Evolutionary conservation across 2,888 invertebrate species (phyloP).

Genomic region (Psylliodes chrysocephalus): DNA sequence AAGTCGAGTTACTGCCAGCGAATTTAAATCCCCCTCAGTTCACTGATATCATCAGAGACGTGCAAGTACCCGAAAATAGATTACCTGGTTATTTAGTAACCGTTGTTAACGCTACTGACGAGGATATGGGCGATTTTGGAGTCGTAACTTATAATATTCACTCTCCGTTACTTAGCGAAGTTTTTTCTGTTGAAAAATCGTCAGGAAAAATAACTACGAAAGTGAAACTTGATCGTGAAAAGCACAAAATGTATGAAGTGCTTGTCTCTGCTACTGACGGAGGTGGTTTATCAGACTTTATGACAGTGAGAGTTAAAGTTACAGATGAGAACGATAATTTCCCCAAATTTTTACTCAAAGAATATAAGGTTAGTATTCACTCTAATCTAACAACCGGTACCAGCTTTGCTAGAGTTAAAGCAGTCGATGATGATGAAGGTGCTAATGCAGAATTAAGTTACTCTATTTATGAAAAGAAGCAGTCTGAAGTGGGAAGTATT

Average conservation of each 20-base stretch:
- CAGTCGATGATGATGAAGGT: conserved; percentile 83
- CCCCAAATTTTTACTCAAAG: conserved; percentile 78
- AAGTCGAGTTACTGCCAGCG: conserved; percentile 80
- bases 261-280: conserved; percentile 85
- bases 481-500: conserved; percentile 72
- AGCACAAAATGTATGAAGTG: conserved; percentile 76
- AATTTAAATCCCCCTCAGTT: conserved; percentile 86
- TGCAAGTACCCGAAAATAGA: conserved; percentile 83
- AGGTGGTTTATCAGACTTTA: conserved; percentile 80
- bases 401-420: conserved; percentile 73
- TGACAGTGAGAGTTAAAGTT: conserved; percentile 82
- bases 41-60: conserved; percentile 78
- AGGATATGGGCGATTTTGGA: conserved; percentile 83
- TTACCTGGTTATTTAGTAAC: conserved; percentile 79
- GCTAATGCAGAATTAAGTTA: conserved; percentile 78
- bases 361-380: conserved; percentile 81
- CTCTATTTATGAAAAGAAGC: conserved; percentile 78
- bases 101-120: conserved; percentile 80
- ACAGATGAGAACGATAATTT: conserved; percentile 86
- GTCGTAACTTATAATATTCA: conserved; percentile 81
- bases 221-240: conserved; percentile 77
- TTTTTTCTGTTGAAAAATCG: conserved; percentile 77
- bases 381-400: conserved; percentile 69
- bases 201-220: conserved; percentile 77
- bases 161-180: conserved; percentile 77